Percentiles rank a stretch among this genome's conserved stretches.
phyloP scores from a whole-genome alignment of 2,888 invertebrate genomes.

The Hirtodrosophila alboralis region DNA sequence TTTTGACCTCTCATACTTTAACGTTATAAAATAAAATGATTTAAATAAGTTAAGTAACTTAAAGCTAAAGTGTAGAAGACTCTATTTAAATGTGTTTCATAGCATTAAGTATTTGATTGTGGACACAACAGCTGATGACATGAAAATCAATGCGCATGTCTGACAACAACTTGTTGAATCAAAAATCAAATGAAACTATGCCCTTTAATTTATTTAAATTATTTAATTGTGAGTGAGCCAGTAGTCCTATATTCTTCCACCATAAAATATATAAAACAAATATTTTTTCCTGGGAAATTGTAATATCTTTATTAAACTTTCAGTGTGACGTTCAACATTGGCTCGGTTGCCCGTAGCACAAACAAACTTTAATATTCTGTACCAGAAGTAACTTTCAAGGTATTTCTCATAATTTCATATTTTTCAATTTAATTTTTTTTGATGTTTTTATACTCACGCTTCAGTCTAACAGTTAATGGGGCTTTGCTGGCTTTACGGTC shows the following conservation, averaged over 20 bases:
- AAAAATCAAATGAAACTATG: too few relatives aligned
- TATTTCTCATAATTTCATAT: conserved; percentile 15
- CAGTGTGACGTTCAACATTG: conserved; percentile 21
- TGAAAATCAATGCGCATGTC: background rate
- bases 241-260: too few relatives aligned
- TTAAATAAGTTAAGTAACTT: too few relatives aligned
- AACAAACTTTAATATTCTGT: conserved; percentile 34
- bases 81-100: background rate
- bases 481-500: conserved; percentile 15
- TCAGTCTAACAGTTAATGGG: conserved; percentile 58
- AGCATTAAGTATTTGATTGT: conserved; percentile 19
- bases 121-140: background rate
- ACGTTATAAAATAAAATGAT: too few relatives aligned
- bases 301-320: conserved; percentile 35
- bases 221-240: too few relatives aligned
- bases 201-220: too few relatives aligned
- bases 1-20: too few relatives aligned
- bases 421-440: conserved; percentile 11
- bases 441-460: conserved; percentile 44
- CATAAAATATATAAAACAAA: background rate
- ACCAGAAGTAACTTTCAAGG: conserved; percentile 16
- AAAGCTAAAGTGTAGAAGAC: conserved; percentile 5
- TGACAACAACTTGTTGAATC: background rate
- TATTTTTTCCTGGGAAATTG: conserved; percentile 37
- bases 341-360: conserved; percentile 12